Evolutionary conservation across 2,113 vertebrate genomes (phyloP), one percentile per base, ranked within the genome.

Genomic region (Mastomys natalensis): DNA sequence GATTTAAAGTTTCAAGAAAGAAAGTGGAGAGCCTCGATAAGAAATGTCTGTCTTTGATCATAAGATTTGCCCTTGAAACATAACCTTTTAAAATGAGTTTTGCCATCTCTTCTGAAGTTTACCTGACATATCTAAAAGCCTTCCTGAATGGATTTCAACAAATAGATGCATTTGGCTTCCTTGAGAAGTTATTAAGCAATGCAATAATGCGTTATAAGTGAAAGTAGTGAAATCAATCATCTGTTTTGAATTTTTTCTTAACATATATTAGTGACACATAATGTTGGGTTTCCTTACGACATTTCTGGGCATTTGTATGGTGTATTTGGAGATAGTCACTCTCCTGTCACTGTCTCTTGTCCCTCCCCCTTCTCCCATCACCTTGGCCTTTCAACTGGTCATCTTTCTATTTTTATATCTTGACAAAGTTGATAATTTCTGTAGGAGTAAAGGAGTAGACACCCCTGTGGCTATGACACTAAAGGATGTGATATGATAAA

Each of bases 161-260:
- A 85, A 74, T 66, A 68, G 12, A 16, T 93, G 13, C 48, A 85
- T 93, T 91, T 60, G 64, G 31, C 53, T 53, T 88, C n/a, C 43
- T 84, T 37, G 92, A 26, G 40, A 87, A 94, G 55, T 92, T 89
- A 81, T 55, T 77, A 66, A 95, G n/a, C 51, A 72, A 15, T 76
- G 3, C 48, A 58, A 64, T 72, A 70, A n/a, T n/a, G 15, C 64
- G 31, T 43, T 37, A 48, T 55, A 70, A 90, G 60, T 72, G 26
- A 72, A 64, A 87, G 9, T 22, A 89, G n/a, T 51, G 92, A 89
- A 86, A 77, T 76, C 3, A n/a, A 31, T 70, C 26, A 72, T 70
- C 80, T 76, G 9, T n/a, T 68, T 68, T 8, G 48, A 72, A 53
- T 16, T 37, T 53, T 87, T 37, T 24, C 15, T 70, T 72, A 72